phyloP scores from a whole-genome alignment of 2,113 vertebrate species.

The Caracal caracal region DNA sequence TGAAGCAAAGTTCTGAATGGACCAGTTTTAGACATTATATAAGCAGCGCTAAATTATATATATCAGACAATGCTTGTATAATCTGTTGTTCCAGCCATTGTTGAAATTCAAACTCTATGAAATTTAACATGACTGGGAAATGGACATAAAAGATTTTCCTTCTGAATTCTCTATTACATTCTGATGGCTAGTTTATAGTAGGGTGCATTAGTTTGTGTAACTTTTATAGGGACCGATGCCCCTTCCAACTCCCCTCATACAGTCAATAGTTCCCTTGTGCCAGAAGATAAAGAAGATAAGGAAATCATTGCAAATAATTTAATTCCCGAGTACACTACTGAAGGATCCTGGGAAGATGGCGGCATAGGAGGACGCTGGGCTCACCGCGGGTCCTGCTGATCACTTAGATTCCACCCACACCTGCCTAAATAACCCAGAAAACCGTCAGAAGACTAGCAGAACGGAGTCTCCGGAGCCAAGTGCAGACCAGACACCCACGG shows the following conservation, averaged over 20 bases:
- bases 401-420: too few relatives aligned
- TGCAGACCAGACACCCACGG: accelerated
- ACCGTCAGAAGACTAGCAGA: too few relatives aligned
- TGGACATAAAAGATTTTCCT: constrained; percentile 56
- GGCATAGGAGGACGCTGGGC: too few relatives aligned
- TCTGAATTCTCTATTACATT: constrained; percentile 48
- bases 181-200: constrained; percentile 7
- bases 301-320: constrained; percentile 35
- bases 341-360: too few relatives aligned
- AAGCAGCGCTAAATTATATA: constrained; percentile 42
- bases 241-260: constrained; percentile 36
- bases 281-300: constrained; percentile 41
- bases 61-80: background rate
- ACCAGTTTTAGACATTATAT: background rate
- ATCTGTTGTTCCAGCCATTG: constrained; percentile 19
- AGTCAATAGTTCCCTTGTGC: constrained; percentile 3
- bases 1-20: background rate
- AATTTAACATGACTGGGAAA: constrained; percentile 47
- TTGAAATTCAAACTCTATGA: constrained; percentile 48
- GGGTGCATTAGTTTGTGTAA: constrained; percentile 45
- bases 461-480: too few relatives aligned
- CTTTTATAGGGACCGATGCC: constrained; percentile 28
- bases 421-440: too few relatives aligned
- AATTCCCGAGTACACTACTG: too few relatives aligned
- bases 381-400: too few relatives aligned